Base-by-base conservation (phyloP, 2,113 vertebrate species). In the Melozone crissalis region DNA sequence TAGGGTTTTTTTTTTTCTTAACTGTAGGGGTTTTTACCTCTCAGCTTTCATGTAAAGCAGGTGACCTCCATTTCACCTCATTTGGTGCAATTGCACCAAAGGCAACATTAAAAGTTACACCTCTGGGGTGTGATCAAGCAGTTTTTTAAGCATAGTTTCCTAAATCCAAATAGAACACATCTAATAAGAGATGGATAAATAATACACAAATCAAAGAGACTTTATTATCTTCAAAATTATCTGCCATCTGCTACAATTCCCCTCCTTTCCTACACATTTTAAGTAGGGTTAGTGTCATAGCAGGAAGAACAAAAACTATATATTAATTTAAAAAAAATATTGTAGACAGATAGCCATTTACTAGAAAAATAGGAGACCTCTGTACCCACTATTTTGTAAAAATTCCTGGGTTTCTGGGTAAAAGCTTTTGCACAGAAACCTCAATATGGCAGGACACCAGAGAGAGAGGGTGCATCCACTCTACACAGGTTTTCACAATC, bases 321-420 rank as follows among this genome's bases (percentile, higher is more conserved):
- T 35, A 65, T 74, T 87, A 6, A 68, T 58, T 33, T 3, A 3
- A 23, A 28, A 63, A 54, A n/a, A 26, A 37, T 9, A 30, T 0
- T 41, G 46, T 10, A 69, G 59, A 47, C 8, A 76, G 26, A 15
- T 4, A 74, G n/a, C 15, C 75, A 67, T 72, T 85, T n/a, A n/a
- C 6, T 12, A 39, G 10, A 49, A 41, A 82, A 62, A 23, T 12
- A 7, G 12, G 5, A 52, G 4, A 58, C 8, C 10, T 85, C 37
- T 62, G 16, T 41, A 54, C 10, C 5, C 21, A 81, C n/a, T 0
- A 1, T 24, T 27, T 31, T 49, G 4, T 24, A 46, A 1, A 5
- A 82, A 16, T 23, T 87, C 37, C 67, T 78, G 65, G 26, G 24
- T 6, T 16, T 85, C 13, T 67, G 22, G 7, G 9, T 46, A 13